phyloP scores from a whole-genome alignment of 2,888 invertebrate species.

The Morinoia aosen region DNA sequence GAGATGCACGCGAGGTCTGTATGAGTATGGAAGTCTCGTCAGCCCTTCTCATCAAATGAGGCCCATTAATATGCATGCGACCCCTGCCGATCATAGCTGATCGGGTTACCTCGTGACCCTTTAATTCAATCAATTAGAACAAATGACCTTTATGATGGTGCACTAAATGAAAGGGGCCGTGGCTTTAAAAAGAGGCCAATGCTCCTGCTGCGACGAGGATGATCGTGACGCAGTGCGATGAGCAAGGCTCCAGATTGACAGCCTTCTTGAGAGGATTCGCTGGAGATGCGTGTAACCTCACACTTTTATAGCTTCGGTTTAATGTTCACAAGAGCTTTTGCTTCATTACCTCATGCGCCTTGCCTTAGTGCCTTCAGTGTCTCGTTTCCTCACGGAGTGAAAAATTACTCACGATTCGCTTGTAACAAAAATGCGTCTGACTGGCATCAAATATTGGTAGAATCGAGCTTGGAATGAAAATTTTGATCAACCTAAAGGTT shows the following conservation, averaged over 20 bases:
- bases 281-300: slow-evolving; percentile 42
- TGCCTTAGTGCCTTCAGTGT: neutral
- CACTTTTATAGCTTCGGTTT: slow-evolving; percentile 28
- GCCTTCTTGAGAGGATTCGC: slow-evolving; percentile 22
- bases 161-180: slow-evolving; percentile 41
- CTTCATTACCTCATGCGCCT: neutral
- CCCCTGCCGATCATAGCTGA: slow-evolving; percentile 35
- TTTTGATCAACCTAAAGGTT: neutral
- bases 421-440: neutral
- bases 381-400: neutral
- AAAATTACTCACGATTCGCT: neutral
- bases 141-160: slow-evolving; percentile 40
- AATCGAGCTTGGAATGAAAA: no score
- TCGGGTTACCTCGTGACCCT: slow-evolving; percentile 34
- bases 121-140: slow-evolving; percentile 49
- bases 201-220: slow-evolving; percentile 6
- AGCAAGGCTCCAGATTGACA: neutral
- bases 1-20: neutral
- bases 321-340: neutral
- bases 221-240: slow-evolving; percentile 22
- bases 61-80: slow-evolving; percentile 31
- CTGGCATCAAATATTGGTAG: neutral
- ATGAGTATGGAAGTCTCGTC: neutral
- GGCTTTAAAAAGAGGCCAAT: neutral
- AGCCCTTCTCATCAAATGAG: slow-evolving; percentile 18